Evolutionary conservation across 1,140 invertebrate genomes (phyloP).

Genomic region (Hycleus cichorii): DNA sequence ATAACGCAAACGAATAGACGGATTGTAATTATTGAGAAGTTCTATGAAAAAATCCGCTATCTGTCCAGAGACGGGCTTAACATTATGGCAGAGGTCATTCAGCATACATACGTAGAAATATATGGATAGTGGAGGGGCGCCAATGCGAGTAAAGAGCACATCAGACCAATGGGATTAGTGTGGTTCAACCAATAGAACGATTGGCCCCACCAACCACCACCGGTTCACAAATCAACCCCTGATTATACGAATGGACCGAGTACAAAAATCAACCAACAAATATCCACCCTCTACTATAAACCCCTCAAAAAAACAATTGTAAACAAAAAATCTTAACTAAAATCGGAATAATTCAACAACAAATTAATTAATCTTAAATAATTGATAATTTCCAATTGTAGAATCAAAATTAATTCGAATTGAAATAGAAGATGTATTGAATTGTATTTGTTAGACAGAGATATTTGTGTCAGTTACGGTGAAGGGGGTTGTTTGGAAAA

Average conservation of each 20-base stretch:
- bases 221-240: constrained; percentile 33
- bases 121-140: constrained; percentile 21
- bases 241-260: background rate
- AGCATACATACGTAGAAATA: background rate
- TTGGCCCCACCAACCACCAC: constrained; percentile 25
- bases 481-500: background rate
- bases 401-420: background rate
- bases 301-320: background rate
- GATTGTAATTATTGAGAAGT: too few species aligned
- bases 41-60: too few species aligned
- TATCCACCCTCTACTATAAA: background rate
- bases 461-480: background rate
- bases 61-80: too few species aligned
- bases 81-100: constrained; percentile 24
- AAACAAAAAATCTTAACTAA: background rate
- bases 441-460: background rate
- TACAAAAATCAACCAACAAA: background rate
- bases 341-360: background rate
- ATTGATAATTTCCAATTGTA: background rate
- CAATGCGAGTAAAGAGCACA: constrained; percentile 36
- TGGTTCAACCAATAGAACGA: constrained; percentile 30
- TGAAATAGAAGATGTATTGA: background rate
- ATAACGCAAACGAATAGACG: too few species aligned
- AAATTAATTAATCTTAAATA: background rate
- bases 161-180: constrained; percentile 39